Evolutionary conservation across 2,888 invertebrate species (phyloP).

Genomic region (Cartodere bifasciata): DNA sequence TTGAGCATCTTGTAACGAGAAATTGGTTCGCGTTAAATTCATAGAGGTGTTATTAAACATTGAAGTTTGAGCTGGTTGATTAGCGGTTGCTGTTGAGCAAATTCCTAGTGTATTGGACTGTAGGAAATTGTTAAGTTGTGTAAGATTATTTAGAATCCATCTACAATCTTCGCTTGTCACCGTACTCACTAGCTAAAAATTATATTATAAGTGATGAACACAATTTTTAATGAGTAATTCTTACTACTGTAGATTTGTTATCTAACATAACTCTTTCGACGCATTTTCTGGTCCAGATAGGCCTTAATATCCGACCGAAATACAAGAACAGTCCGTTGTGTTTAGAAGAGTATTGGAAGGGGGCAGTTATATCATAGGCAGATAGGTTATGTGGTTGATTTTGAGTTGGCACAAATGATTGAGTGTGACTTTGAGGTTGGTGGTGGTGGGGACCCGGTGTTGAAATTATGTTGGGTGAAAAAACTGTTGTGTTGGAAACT

Average conservation of each 20-base stretch:
- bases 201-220: constrained; percentile 1
- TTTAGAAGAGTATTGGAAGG: constrained; percentile 53
- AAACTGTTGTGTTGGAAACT: constrained; percentile 21
- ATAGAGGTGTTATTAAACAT: constrained; percentile 18
- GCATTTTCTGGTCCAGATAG: constrained; percentile 77
- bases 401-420: constrained; percentile 12
- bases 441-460: constrained; percentile 25
- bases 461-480: constrained; percentile 32
- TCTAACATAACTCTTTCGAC: constrained; percentile 45
- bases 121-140: constrained; percentile 62
- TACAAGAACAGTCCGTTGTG: constrained; percentile 91
- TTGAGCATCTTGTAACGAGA: constrained; percentile 36
- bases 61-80: constrained; percentile 8
- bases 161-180: constrained; percentile 59
- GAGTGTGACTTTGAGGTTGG: constrained; percentile 13
- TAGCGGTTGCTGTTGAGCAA: constrained; percentile 9
- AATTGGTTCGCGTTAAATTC: constrained; percentile 18
- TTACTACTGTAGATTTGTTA: constrained; percentile 45
- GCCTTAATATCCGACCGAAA: constrained; percentile 73
- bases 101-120: constrained; percentile 45
- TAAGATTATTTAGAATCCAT: constrained; percentile 60
- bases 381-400: constrained; percentile 14
- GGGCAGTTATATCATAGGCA: constrained; percentile 19
- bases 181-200: constrained; percentile 49
- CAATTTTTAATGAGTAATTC: constrained; percentile 24